Conservation (phyloP, 2,888 invertebrate genomes). For the Oxycera nigricornis region DNA sequence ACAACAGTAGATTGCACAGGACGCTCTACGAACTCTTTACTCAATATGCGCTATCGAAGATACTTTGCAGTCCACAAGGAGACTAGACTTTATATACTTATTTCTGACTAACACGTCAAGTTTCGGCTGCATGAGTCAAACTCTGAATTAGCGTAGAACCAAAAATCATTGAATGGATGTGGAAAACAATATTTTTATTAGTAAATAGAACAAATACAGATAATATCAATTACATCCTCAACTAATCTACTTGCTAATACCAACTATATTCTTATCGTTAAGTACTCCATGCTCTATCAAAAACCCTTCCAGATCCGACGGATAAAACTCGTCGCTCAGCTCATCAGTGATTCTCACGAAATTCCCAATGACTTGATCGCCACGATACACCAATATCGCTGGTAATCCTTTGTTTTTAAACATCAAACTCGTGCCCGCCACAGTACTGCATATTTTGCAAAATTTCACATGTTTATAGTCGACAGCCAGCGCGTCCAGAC, state of each 20-base stretch:
- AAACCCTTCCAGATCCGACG: constrained; percentile 89
- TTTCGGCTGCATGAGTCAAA: neutral
- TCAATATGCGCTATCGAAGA: no score
- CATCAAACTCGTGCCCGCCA: constrained; percentile 84
- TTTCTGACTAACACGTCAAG: no score
- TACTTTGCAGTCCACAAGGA: no score
- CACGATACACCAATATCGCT: constrained; percentile 89
- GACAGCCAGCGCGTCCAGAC: constrained; percentile 75
- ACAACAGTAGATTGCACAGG: no score
- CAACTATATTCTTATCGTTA: constrained; percentile 68
- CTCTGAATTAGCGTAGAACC: no score
- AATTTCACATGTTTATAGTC: constrained; percentile 89
- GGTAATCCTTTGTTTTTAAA: constrained; percentile 90
- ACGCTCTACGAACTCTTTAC: no score
- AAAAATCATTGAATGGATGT: neutral
- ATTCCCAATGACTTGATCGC: constrained; percentile 88
- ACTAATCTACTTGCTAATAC: neutral
- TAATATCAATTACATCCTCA: neutral
- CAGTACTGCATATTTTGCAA: constrained; percentile 81
- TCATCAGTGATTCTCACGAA: constrained; percentile 87
- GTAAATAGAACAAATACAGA: neutral
- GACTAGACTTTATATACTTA: no score
- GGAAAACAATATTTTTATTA: neutral
- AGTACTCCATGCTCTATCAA: constrained; percentile 85
- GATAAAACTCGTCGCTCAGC: constrained; percentile 88